These are phyloP conservation scores for Flexamia atlantica DNA, from an alignment of 2,888 invertebrate species.

Conservation along the genomic window DNA sequence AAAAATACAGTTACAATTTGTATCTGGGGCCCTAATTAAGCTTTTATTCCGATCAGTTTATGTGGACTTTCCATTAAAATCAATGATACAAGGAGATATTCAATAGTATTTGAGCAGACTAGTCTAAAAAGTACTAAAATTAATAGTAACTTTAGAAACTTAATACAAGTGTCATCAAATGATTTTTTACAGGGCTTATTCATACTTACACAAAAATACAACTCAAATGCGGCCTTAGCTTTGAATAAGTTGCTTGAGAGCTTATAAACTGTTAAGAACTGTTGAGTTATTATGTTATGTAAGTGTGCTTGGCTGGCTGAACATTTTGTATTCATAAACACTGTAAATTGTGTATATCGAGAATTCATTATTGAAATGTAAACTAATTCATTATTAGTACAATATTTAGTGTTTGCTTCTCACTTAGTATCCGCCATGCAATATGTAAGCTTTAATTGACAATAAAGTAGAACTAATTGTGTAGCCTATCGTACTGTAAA, in stretches of 20 bases:
- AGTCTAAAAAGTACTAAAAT: too few relatives aligned
- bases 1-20: too few relatives aligned
- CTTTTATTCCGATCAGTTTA: too few relatives aligned
- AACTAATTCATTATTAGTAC: background rate
- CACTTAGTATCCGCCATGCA: constrained; percentile 22
- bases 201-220: constrained; percentile 9
- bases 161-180: too few relatives aligned
- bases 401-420: constrained; percentile 36
- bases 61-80: too few relatives aligned
- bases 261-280: constrained; percentile 28
- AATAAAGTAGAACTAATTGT: constrained; percentile 48
- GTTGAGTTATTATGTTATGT: constrained; percentile 1
- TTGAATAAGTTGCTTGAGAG: constrained; percentile 35
- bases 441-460: constrained; percentile 55
- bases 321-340: background rate
- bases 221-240: constrained; percentile 53
- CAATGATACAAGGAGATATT: too few relatives aligned
- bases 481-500: constrained; percentile 44
- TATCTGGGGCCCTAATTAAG: too few relatives aligned
- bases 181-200: too few relatives aligned
- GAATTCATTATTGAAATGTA: constrained; percentile 1
- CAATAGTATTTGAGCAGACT: too few relatives aligned
- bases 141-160: too few relatives aligned
- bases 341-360: constrained; percentile 48
- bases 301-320: constrained; percentile 13